These are phyloP conservation scores for Chunga burmeisteri DNA, from an alignment of 2,113 vertebrate genomes.

Conservation along the genomic window DNA sequence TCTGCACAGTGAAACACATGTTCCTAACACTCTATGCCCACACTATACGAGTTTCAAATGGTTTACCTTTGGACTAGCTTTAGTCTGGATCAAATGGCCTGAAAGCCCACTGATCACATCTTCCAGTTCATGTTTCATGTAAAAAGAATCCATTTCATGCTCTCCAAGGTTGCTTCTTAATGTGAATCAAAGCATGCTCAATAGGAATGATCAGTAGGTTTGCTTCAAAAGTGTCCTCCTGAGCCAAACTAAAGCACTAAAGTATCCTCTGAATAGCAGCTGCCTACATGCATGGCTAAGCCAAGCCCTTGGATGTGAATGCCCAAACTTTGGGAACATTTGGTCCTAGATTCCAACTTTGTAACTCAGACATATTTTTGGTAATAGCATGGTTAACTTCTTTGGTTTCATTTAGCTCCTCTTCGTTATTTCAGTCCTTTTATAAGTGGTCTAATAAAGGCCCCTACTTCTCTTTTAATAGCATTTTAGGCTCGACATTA, in stretches of 20 bases:
- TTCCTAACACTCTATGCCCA: neutral
- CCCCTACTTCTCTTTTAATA: neutral
- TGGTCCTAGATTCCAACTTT: neutral
- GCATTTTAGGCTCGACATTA: too few relatives aligned
- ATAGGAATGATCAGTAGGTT: neutral
- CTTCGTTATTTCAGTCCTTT: neutral
- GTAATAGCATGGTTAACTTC: neutral
- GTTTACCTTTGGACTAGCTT: neutral
- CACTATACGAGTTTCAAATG: neutral
- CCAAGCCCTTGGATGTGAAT: neutral
- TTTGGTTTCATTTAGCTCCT: neutral
- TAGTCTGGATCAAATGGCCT: neutral
- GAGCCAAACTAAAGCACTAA: neutral
- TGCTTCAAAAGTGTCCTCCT: neutral
- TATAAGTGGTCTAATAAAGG: neutral
- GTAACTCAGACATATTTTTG: neutral
- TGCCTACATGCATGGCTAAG: neutral
- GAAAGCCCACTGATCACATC: neutral
- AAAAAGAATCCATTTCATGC: neutral
- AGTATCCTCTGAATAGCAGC: neutral
- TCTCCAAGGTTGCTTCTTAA: neutral
- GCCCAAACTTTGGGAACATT: neutral
- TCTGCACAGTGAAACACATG: neutral
- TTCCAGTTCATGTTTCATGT: neutral
- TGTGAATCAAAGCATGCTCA: neutral